Evolutionary conservation across 2,797 vertebrate species (phyloP), one percentile per base, ranked within the genome.

Genomic region (Mormyrops attenuatus): DNA sequence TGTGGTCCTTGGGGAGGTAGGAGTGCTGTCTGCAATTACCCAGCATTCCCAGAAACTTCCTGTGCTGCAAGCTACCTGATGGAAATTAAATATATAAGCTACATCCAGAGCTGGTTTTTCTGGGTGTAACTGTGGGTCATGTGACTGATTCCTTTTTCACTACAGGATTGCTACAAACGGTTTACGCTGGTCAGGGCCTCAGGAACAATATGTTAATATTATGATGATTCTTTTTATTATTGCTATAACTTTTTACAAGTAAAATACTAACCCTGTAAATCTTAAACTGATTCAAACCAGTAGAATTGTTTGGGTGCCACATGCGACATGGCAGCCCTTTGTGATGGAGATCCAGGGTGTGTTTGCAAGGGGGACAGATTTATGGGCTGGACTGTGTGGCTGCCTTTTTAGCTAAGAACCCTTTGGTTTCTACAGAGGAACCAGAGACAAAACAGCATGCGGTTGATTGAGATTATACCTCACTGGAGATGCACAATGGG

Each of bases 1-100:
- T 26, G 92, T 92, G 91, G 92, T 52, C 93, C 94, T 91, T 1
- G 89, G 90, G 94, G 94, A 77, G 92, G 89, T 1, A 84, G 91
- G 95, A 94, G 94, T 96, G 95, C 96, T 95, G 95, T 94, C 93
- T 91, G 91, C 90, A 92, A 94, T 94, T 95, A 95, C 88, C 91
- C 92, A 91, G 91, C 60, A 90, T 93, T 92, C 94, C 93, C 91
- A 92, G 93, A 93, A 95, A 90, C 90, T 91, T 90, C 88, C 17
- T 80, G 90, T 57, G 91, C 93, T 90, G 90, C 91, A 47, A 47
- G 89, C 41, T 90, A 80, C 88, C 44, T 2, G 55, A 13, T 17
- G 11, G 85, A 90, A 92, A 93, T 92, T 91, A 92, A 92, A 91
- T 90, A 22, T 22, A 47, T 20, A 44, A 50, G 82, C 82, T 49